Percentiles rank a stretch among this genome's conserved stretches.
Evolutionary conservation across 2,888 invertebrate species (phyloP).

Genomic region (Parochlus steinenii): DNA sequence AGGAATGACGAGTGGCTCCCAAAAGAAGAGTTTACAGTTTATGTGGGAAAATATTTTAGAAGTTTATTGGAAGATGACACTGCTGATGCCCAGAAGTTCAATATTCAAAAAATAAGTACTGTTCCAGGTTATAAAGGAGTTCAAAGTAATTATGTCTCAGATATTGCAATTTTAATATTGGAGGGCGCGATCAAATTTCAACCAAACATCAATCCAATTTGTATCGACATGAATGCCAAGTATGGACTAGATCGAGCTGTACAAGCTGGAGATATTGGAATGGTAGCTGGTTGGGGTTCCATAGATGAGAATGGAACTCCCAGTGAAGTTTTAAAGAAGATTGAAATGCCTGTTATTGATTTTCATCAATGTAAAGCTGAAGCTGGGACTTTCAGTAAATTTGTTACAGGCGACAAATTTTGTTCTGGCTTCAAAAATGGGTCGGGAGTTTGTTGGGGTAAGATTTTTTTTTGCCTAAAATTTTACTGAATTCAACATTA

Average conservation of each 20-base stretch:
- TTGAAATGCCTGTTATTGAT: too few relatives aligned
- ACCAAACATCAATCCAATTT: neutral
- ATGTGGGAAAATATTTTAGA: constrained; percentile 2
- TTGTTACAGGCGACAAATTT: too few relatives aligned
- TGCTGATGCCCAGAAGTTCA: neutral
- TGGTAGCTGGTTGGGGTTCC: constrained; percentile 2
- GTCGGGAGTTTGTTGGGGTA: too few relatives aligned
- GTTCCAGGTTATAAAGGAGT: neutral
- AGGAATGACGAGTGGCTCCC: too few relatives aligned
- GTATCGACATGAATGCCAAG: neutral
- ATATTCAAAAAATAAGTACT: neutral
- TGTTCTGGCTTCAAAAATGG: too few relatives aligned
- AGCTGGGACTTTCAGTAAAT: too few relatives aligned
- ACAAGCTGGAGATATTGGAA: neutral
- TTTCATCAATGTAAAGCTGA: too few relatives aligned
- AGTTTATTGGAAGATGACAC: neutral
- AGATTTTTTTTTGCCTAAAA: too few relatives aligned
- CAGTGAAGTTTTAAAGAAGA: too few relatives aligned
- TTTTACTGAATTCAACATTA: too few relatives aligned
- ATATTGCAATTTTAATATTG: neutral
- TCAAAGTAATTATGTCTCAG: constrained; percentile 1
- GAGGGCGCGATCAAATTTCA: neutral
- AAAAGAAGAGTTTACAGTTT: neutral
- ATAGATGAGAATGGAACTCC: too few relatives aligned
- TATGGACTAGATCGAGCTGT: neutral